phyloP scores from a whole-genome alignment of 37 sponge, comb jelly and placozoan species.

The Mnemiopsis leidyi region DNA sequence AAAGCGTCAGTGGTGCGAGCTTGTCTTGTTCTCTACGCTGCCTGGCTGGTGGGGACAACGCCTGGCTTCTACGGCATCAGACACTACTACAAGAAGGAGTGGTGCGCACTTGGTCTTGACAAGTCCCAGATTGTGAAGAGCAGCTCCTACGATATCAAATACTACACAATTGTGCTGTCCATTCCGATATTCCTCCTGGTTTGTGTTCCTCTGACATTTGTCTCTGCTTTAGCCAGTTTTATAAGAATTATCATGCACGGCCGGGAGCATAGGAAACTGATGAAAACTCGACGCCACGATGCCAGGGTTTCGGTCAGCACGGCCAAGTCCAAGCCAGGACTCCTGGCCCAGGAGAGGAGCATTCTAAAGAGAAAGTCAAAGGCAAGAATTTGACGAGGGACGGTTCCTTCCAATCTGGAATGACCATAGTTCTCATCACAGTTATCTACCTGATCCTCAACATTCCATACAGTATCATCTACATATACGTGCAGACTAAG shows the following conservation, averaged over 20 bases:
- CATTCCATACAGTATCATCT: slow-evolving; percentile 15
- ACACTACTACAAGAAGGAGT: slow-evolving; percentile 60
- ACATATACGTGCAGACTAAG: slow-evolving; percentile 13
- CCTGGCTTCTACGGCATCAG: not conserved
- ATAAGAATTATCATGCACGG: not conserved
- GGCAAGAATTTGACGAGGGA: not conserved
- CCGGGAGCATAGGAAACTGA: not conserved
- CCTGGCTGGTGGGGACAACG: slow-evolving; percentile 18
- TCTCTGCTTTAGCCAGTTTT: not conserved
- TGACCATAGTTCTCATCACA: slow-evolving; percentile 4
- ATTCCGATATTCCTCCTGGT: not conserved
- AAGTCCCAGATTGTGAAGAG: slow-evolving; percentile 1
- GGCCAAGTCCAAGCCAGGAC: too few species aligned
- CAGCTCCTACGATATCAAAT: not conserved
- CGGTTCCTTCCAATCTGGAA: slow-evolving; percentile 14
- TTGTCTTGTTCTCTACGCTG: not conserved
- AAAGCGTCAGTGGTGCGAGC: not conserved
- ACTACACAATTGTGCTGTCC: slow-evolving; percentile 24
- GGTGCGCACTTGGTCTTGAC: slow-evolving; percentile 55
- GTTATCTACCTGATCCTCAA: slow-evolving; percentile 22
- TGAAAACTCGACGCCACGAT: not conserved
- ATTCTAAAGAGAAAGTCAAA: not conserved
- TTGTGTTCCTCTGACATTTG: not conserved
- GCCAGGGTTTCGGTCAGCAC: not conserved
- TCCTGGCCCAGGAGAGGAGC: not conserved